Conservation (phyloP, 2,888 invertebrate genomes). For the Caenorhabditis sinica region DNA sequence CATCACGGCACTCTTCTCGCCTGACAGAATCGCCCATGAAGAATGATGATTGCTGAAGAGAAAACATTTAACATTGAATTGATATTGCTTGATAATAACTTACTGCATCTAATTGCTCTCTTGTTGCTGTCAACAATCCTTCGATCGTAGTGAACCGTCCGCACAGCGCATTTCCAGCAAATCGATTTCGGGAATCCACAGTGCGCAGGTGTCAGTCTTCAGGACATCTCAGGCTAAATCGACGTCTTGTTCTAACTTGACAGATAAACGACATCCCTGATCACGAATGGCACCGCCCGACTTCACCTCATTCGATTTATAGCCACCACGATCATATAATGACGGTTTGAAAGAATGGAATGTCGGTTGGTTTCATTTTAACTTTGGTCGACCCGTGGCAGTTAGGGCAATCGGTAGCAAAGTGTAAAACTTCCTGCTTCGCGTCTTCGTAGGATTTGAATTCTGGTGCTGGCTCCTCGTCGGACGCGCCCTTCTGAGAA, state of each 20-base stretch:
- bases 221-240: constrained; percentile 95
- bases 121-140: constrained; percentile 90
- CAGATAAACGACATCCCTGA: constrained; percentile 76
- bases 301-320: constrained; percentile 93
- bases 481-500: too few relatives aligned
- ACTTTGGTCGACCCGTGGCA: constrained; percentile 92
- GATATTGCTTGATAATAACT: constrained; percentile 5
- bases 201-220: constrained; percentile 92
- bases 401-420: constrained; percentile 91
- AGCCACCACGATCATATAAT: constrained; percentile 95
- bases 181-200: constrained; percentile 92
- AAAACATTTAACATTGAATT: background rate
- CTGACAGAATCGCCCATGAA: constrained; percentile 82
- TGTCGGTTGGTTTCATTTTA: constrained; percentile 91
- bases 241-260: constrained; percentile 84
- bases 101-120: constrained; percentile 85
- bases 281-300: constrained; percentile 79
- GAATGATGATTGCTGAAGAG: constrained; percentile 77
- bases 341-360: constrained; percentile 98
- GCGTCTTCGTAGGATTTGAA: constrained; percentile 81
- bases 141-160: constrained; percentile 97
- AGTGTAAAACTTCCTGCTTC: constrained; percentile 86
- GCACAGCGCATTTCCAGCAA: constrained; percentile 90
- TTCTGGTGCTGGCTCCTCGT: constrained; percentile 72
- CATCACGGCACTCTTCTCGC: constrained; percentile 74